Conservation (phyloP, 2,888 invertebrate species). For the Tetheella fluctuosa region DNA sequence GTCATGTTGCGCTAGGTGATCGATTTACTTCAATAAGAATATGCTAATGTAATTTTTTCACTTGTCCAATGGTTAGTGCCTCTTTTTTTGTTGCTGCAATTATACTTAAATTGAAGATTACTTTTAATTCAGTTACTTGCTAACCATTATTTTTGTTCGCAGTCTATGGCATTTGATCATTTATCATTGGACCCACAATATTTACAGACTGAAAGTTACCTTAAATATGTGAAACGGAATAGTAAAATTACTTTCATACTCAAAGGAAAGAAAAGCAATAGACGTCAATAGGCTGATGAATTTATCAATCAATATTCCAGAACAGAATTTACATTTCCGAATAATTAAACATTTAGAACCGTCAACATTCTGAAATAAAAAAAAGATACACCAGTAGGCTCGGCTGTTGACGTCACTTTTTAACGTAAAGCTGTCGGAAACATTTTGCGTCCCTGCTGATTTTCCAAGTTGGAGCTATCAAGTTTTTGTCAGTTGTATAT, state of each 20-base stretch:
- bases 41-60: constrained; percentile 53
- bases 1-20: constrained; percentile 38
- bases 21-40: constrained; percentile 52
- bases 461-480: constrained; percentile 45
- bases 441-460: constrained; percentile 32
- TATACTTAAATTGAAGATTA: not conserved
- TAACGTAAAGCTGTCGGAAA: constrained; percentile 21
- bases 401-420: constrained; percentile 23
- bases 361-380: no score
- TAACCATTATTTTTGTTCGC: not conserved
- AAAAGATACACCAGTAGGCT: no score
- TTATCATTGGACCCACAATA: no score
- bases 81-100: constrained; percentile 21
- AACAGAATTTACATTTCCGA: no score
- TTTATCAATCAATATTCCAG: no score
- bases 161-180: not conserved
- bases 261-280: no score
- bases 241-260: no score
- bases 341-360: no score
- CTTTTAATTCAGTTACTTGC: constrained; percentile 11
- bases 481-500: constrained; percentile 52
- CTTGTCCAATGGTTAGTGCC: constrained; percentile 27
- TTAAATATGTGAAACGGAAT: no score
- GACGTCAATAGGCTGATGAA: no score
- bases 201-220: no score